These are phyloP conservation scores for Denticeps clupeoides DNA, from an alignment of 2,797 vertebrate genomes.

Conservation along the genomic window DNA sequence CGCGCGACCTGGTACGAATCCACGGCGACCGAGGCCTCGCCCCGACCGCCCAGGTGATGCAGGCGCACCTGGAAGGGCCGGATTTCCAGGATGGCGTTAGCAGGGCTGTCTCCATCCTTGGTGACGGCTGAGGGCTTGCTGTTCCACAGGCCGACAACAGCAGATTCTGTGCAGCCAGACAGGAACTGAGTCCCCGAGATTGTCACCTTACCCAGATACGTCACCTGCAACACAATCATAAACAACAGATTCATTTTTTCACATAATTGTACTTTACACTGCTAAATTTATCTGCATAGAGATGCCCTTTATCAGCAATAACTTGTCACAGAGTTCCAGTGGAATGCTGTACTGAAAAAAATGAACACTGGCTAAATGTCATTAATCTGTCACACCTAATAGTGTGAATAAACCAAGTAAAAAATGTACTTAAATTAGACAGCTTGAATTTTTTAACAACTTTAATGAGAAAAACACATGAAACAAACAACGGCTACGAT, in stretches of 20 bases:
- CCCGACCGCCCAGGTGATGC: slow-evolving; percentile 81
- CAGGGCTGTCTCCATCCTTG: slow-evolving; percentile 54
- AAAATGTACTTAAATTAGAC: too few relatives aligned
- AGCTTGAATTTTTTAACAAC: too few relatives aligned
- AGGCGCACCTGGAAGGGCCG: slow-evolving; percentile 95
- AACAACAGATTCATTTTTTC: not conserved
- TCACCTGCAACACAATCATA: slow-evolving; percentile 61
- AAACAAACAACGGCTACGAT: too few relatives aligned
- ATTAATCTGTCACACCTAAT: too few relatives aligned
- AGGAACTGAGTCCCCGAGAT: slow-evolving; percentile 86
- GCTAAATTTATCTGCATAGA: too few relatives aligned
- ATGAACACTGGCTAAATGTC: too few relatives aligned
- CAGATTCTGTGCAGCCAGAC: slow-evolving; percentile 92
- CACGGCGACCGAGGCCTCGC: slow-evolving; percentile 81
- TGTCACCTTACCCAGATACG: slow-evolving; percentile 88
- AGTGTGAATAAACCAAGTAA: too few relatives aligned
- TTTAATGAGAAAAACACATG: too few relatives aligned
- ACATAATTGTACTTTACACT: too few relatives aligned
- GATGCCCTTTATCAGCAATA: too few relatives aligned
- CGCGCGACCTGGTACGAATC: slow-evolving; percentile 98
- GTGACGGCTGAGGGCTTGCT: slow-evolving; percentile 48
- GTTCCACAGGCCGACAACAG: slow-evolving; percentile 88
- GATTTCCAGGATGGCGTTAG: slow-evolving; percentile 84
- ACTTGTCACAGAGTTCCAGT: too few relatives aligned
- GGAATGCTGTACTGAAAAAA: too few relatives aligned